Evolutionary conservation across 2,797 vertebrate genomes (phyloP).

Genomic region (Hypotaenidia okinawae): DNA sequence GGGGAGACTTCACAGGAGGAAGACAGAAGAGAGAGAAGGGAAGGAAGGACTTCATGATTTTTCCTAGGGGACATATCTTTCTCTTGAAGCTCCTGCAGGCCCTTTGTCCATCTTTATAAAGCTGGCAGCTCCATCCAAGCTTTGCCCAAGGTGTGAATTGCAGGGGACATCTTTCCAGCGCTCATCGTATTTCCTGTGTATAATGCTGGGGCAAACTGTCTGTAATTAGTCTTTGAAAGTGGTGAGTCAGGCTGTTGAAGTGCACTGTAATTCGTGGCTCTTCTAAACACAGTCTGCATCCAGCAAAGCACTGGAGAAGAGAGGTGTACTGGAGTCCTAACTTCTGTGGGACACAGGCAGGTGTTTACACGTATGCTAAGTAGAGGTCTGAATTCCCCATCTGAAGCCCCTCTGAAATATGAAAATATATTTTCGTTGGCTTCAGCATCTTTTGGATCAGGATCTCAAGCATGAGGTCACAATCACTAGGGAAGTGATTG

Average conservation of each 20-base stretch:
- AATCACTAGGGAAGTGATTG: too few relatives aligned
- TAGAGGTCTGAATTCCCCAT: background rate
- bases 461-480: too few relatives aligned
- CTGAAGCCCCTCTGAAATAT: too few relatives aligned
- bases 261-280: background rate
- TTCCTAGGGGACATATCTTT: background rate
- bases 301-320: background rate
- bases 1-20: background rate
- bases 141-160: background rate
- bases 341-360: background rate
- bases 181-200: background rate
- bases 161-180: background rate
- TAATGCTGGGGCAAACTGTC: background rate
- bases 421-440: too few relatives aligned
- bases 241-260: background rate
- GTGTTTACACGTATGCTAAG: background rate
- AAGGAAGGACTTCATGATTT: background rate
- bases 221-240: background rate
- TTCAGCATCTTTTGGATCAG: too few relatives aligned
- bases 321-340: background rate
- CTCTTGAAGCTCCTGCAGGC: background rate
- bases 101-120: background rate
- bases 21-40: background rate
- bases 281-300: background rate
- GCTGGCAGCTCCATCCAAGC: background rate